Conservation (phyloP, 2,113 vertebrate genomes). For the Corythaeola cristata region DNA sequence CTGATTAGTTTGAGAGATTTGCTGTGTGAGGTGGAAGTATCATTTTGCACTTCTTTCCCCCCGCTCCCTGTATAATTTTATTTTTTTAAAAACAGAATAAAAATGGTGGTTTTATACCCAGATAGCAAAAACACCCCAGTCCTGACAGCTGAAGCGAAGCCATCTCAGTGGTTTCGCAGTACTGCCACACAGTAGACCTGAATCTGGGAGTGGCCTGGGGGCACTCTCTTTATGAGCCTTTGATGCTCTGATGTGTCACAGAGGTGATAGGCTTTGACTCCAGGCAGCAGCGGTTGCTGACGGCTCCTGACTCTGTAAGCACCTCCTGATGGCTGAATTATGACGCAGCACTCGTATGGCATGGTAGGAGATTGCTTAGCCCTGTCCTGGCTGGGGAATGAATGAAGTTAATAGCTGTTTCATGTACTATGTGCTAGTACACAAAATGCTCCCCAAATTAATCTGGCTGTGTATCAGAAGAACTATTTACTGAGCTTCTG, state of each 20-base stretch:
- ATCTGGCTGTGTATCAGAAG: neutral
- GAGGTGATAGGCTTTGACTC: constrained; percentile 56
- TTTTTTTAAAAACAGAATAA: neutral
- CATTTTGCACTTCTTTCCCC: constrained; percentile 5
- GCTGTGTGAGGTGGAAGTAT: constrained; percentile 56
- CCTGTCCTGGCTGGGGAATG: neutral
- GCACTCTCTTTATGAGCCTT: constrained; percentile 60
- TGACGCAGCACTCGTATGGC: neutral
- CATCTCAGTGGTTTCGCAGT: constrained; percentile 29
- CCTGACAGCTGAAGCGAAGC: constrained; percentile 63
- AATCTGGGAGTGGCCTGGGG: constrained; percentile 63
- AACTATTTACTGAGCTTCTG: neutral
- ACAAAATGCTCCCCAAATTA: neutral
- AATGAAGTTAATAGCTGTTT: neutral
- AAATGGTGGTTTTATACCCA: constrained; percentile 63
- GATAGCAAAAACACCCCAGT: constrained; percentile 42
- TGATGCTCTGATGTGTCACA: constrained; percentile 58
- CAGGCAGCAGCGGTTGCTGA: neutral
- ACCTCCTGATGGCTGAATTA: constrained; percentile 51
- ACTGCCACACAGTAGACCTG: constrained; percentile 29
- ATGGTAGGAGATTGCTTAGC: neutral
- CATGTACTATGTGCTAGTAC: neutral
- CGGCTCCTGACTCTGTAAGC: constrained; percentile 24
- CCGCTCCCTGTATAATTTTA: neutral
- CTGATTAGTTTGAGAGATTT: constrained; percentile 74